Conservation (phyloP, 2,797 vertebrate genomes). For the Trichosurus vulpecula region DNA sequence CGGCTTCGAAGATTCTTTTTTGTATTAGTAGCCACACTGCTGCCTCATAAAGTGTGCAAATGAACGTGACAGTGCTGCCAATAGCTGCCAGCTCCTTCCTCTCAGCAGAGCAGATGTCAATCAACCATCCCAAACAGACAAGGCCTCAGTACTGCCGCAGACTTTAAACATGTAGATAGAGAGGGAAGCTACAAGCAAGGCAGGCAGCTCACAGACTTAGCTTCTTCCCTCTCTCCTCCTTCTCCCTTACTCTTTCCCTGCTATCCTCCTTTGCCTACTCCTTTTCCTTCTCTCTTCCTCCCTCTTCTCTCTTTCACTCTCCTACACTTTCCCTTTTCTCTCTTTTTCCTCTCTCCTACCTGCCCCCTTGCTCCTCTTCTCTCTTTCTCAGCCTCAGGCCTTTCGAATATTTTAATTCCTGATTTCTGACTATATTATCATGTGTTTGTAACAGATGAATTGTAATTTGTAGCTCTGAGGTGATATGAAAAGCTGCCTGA, state of each 20-base stretch:
- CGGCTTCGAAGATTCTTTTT: slow-evolving; percentile 93
- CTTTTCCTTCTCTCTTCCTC: slow-evolving; percentile 32
- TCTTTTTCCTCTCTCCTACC: slow-evolving; percentile 50
- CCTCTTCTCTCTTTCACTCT: slow-evolving; percentile 12
- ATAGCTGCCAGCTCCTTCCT: slow-evolving; percentile 89
- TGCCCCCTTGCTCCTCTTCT: not conserved
- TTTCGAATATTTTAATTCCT: slow-evolving; percentile 92
- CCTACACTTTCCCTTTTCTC: slow-evolving; percentile 19
- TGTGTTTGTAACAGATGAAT: slow-evolving; percentile 91
- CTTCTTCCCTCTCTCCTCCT: slow-evolving; percentile 10
- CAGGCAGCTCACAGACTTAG: slow-evolving; percentile 80
- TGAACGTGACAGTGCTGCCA: slow-evolving; percentile 89
- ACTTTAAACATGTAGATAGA: slow-evolving; percentile 85
- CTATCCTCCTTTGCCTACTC: not conserved
- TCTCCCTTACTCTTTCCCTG: slow-evolving; percentile 36
- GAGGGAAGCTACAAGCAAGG: slow-evolving; percentile 83
- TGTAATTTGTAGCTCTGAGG: slow-evolving; percentile 91
- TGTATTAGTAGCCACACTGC: slow-evolving; percentile 91
- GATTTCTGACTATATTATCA: slow-evolving; percentile 92
- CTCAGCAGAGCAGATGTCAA: slow-evolving; percentile 95
- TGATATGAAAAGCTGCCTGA: slow-evolving; percentile 83
- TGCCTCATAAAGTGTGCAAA: slow-evolving; percentile 91
- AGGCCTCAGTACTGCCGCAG: slow-evolving; percentile 84
- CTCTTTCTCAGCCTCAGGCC: slow-evolving; percentile 84
- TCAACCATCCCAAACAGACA: slow-evolving; percentile 91